Evolutionary conservation across 2,113 vertebrate species (phyloP).

Genomic region (Leucopternis melanops): DNA sequence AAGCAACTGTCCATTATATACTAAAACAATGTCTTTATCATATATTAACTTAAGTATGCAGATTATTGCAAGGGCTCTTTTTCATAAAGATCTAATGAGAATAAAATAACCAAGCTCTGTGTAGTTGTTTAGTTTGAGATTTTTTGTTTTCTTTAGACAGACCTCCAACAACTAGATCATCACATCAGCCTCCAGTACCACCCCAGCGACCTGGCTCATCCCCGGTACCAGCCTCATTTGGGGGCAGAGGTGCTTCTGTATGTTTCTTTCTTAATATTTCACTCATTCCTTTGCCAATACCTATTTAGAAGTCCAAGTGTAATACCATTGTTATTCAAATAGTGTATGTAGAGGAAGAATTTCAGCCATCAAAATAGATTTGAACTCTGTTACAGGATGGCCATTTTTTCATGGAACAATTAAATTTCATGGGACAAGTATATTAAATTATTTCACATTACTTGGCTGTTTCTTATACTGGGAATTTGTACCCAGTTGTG

Average conservation of each 20-base stretch:
- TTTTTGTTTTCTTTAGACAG: slow-evolving; percentile 59
- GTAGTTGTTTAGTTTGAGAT: not conserved
- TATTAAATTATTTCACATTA: not conserved
- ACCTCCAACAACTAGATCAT: slow-evolving; percentile 33
- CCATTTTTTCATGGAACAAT: not conserved
- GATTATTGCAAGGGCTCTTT: not conserved
- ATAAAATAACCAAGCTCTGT: not conserved
- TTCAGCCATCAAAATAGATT: not conserved
- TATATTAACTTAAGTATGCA: not conserved
- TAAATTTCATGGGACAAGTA: not conserved
- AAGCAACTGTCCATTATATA: not conserved
- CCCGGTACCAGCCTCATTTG: slow-evolving; percentile 4
- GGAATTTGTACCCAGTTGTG: not conserved
- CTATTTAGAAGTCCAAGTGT: not conserved
- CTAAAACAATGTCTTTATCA: not conserved
- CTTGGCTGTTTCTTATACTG: not conserved
- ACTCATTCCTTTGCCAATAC: not conserved
- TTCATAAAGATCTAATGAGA: not conserved
- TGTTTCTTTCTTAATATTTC: not conserved
- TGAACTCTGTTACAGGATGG: not conserved
- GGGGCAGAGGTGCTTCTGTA: slow-evolving; percentile 59
- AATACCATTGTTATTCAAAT: not conserved
- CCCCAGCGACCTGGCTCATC: slow-evolving; percentile 70
- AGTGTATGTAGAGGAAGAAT: not conserved
- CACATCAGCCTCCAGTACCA: slow-evolving; percentile 75